These are phyloP conservation scores for Plecotus auritus DNA, from an alignment of 2,113 vertebrate genomes.

Conservation along the genomic window DNA sequence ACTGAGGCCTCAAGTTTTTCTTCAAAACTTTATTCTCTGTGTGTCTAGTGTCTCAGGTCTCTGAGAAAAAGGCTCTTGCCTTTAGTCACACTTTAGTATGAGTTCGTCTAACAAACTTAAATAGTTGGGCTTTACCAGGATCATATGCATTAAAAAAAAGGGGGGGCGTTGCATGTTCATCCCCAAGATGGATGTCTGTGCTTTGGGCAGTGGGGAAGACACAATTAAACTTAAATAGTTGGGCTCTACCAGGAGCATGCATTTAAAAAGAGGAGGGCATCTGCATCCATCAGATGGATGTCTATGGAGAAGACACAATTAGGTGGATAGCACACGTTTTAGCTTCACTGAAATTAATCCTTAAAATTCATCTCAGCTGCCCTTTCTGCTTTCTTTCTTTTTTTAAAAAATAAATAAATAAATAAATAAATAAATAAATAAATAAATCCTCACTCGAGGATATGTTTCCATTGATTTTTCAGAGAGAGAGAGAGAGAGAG, in stretches of 20 bases:
- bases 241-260: not conserved
- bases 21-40: not conserved
- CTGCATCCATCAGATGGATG: not conserved
- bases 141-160: not conserved
- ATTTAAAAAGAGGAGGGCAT: not conserved
- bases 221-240: not conserved
- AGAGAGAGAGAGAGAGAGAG: too few relatives aligned
- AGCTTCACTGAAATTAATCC: not conserved
- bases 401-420: too few relatives aligned
- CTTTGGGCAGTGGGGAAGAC: not conserved
- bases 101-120: not conserved
- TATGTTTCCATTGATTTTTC: too few relatives aligned
- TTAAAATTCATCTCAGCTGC: not conserved
- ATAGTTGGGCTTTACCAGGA: not conserved
- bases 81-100: not conserved
- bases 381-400: not conserved
- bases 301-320: not conserved
- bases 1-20: not conserved
- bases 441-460: too few relatives aligned
- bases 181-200: not conserved
- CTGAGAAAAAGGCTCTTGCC: not conserved
- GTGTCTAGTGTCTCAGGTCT: not conserved
- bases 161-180: not conserved
- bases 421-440: too few relatives aligned
- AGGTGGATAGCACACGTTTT: not conserved